A percentile compares a stretch with the other conserved stretches of the same genome.
phyloP scores from a whole-genome alignment of 2,888 invertebrate species.

The Aleiodes alternator region DNA sequence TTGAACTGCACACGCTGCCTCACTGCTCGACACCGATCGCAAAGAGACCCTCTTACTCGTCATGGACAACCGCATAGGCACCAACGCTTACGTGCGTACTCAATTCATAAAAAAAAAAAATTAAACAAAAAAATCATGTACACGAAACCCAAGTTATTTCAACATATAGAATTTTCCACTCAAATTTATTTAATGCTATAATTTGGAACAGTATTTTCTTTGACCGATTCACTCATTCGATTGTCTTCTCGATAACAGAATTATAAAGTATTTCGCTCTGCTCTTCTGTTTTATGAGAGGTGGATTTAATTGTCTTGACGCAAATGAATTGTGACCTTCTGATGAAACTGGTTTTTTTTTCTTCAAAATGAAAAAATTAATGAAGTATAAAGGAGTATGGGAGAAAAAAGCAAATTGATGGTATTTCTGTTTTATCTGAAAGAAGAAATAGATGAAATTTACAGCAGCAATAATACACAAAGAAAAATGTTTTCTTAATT shows the following conservation, averaged over 20 bases:
- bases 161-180: too few species aligned
- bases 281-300: too few species aligned
- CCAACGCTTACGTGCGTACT: conserved; percentile 21
- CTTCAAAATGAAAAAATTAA: not conserved
- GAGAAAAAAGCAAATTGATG: conserved; percentile 12
- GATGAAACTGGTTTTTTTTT: conserved; percentile 15
- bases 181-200: too few species aligned
- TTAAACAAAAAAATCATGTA: too few species aligned
- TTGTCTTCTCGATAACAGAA: too few species aligned
- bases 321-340: not conserved
- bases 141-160: too few species aligned
- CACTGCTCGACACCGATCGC: conserved; percentile 52
- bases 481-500: too few species aligned
- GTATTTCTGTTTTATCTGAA: not conserved
- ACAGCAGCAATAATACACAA: too few species aligned
- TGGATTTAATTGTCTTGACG: not conserved
- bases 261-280: too few species aligned
- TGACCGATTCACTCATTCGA: too few species aligned
- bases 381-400: not conserved
- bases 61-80: conserved; percentile 44
- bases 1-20: conserved; percentile 53
- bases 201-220: too few species aligned
- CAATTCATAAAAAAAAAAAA: not conserved
- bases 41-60: conserved; percentile 58
- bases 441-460: not conserved